Percentiles rank a stretch among this genome's conserved stretches.
Evolutionary conservation across 2,113 vertebrate species (phyloP).

Genomic region (Guaruba guarouba): DNA sequence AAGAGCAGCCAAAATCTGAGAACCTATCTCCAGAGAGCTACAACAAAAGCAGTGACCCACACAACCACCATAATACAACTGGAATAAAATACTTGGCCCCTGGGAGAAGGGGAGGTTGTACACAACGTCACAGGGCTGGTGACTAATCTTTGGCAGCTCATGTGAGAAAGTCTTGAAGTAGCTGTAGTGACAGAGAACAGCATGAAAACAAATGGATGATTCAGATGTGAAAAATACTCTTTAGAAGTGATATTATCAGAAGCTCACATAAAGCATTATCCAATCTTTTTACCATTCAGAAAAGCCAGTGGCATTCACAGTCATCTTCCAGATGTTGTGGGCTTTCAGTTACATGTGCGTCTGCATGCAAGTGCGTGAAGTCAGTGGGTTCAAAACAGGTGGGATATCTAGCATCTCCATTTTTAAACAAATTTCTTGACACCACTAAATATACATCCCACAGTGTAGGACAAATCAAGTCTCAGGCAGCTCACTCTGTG

Average conservation of each 20-base stretch:
- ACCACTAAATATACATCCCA: not conserved
- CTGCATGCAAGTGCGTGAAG: not conserved
- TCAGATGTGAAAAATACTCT: conserved; percentile 1
- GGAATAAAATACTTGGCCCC: conserved; percentile 1
- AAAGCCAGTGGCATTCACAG: conserved; percentile 14
- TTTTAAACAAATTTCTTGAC: not conserved
- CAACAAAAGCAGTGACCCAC: conserved; percentile 40
- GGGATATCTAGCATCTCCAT: not conserved
- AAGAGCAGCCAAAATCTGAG: conserved; percentile 12
- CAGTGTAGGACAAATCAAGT: not conserved
- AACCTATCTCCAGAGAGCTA: conserved; percentile 4
- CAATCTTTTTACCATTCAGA: not conserved
- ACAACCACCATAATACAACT: not conserved
- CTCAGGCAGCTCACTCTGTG: not conserved
- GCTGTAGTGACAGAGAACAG: conserved; percentile 44
- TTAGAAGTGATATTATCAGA: conserved; percentile 42
- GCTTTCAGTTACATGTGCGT: not conserved
- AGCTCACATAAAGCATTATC: conserved; percentile 9
- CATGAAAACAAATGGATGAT: conserved; percentile 59
- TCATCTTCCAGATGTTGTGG: not conserved
- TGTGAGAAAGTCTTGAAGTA: conserved; percentile 56
- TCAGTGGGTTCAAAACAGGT: not conserved
- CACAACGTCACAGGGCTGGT: not conserved
- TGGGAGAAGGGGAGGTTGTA: not conserved
- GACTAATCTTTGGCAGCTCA: conserved; percentile 63